Base-by-base conservation (phyloP, 2,113 vertebrate species). In the Notothenia coriiceps region DNA sequence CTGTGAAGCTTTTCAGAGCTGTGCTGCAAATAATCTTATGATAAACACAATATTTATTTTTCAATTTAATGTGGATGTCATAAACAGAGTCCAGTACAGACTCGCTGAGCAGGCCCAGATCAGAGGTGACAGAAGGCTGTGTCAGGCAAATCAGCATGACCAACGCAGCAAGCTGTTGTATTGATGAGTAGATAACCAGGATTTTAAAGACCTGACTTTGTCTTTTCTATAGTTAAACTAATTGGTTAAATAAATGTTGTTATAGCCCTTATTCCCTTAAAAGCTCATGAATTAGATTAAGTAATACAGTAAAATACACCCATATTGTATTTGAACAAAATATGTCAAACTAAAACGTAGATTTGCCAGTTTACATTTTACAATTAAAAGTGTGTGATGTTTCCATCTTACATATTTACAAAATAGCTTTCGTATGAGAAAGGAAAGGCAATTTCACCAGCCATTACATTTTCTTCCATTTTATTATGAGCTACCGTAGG, bases 121-220 rank as follows among this genome's bases (percentile, higher is more conserved):
- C 80, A 89, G 87, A 89, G 69, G 79, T 80, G 86, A 93, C 92
- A 91, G 85, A 89, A 89, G 90, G 90, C 87, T 87, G 87, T 83
- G 77, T 89, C 86, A 91, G 89, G 88, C 25, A 82, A 86, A 87
- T 43, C 87, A 91, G 87, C 89, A 82, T 79, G 86, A 89, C 70
- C 52, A 79, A 60, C 66, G 70, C 86, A 82, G 81, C 82, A 83
- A 70, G 84, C 71, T 81, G 76, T 74, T 78, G 69, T 81, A 85
- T 85, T 50, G 73, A 86, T 88, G 75, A 86, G 50, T 40, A 70
- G 70, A 82, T 86, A 83, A 86, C 50, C 9, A 74, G 52, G 25
- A 11, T 25, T 84, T 50, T 22, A 73, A 77, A 82, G 18, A 3
- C 73, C 80, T 60, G 63, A 78, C 22, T 62, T 65, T 29, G 79